phyloP scores from a whole-genome alignment of 2,797 vertebrate genomes.

The Leucoraja ocellata region DNA sequence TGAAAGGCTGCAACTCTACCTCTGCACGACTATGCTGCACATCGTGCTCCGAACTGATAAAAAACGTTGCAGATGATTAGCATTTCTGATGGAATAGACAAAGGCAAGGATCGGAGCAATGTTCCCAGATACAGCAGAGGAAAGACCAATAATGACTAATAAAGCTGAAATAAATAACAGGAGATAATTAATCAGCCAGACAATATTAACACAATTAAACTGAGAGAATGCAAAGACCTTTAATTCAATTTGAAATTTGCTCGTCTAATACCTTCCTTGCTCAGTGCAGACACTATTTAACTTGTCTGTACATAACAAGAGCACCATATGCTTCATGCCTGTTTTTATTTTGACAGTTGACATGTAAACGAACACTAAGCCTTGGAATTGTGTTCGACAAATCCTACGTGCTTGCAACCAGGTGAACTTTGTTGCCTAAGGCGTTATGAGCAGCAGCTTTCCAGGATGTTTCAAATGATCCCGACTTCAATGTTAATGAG shows the following conservation, averaged over 20 bases:
- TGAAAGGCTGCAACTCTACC: no score
- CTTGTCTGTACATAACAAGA: background rate
- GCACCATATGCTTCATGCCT: background rate
- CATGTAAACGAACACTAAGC: background rate
- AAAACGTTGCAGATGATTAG: background rate
- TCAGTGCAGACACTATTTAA: background rate
- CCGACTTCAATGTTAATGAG: background rate
- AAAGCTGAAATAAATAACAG: background rate
- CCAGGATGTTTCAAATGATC: background rate
- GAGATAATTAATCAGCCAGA: background rate
- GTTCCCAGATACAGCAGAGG: background rate
- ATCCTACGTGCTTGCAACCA: background rate
- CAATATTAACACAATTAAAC: background rate
- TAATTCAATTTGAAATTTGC: background rate
- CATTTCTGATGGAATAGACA: background rate
- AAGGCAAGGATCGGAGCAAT: background rate
- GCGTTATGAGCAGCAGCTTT: background rate
- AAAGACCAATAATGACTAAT: background rate
- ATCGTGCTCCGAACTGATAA: no score
- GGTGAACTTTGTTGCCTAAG: background rate
- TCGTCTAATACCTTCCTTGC: background rate
- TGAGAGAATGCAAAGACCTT: background rate
- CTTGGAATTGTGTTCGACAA: background rate
- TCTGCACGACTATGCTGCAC: no score
- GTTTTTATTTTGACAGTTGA: conserved; percentile 6